Conservation (phyloP, 2,113 vertebrate species). For the Xiphias gladius region DNA sequence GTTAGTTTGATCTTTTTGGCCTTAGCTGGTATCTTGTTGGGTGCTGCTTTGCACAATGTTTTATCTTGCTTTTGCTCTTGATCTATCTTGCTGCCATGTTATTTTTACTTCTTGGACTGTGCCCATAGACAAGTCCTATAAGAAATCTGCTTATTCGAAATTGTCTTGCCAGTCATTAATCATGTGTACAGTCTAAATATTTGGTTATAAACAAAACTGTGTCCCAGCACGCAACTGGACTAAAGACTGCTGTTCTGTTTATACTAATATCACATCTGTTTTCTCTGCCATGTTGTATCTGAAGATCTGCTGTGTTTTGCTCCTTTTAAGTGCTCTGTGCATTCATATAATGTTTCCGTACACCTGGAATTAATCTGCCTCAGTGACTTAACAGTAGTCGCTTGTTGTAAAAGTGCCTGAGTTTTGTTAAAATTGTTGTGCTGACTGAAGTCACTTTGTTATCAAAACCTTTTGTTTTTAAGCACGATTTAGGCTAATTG, state of each 20-base stretch:
- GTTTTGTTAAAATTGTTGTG: no score
- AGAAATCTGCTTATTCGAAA: not conserved
- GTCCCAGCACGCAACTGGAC: not conserved
- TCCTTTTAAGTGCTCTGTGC: not conserved
- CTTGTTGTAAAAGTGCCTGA: no score
- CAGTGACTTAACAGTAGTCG: no score
- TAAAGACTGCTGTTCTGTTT: not conserved
- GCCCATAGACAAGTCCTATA: not conserved
- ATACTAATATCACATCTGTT: no score
- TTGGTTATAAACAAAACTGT: not conserved
- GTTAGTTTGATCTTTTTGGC: not conserved
- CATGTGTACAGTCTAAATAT: constrained; percentile 1
- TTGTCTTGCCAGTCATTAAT: not conserved
- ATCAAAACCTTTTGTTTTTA: no score
- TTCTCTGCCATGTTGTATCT: not conserved
- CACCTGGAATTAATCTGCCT: no score
- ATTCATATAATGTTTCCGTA: no score
- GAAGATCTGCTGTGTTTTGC: not conserved
- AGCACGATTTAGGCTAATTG: no score
- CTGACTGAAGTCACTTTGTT: no score
- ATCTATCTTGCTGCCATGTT: not conserved
- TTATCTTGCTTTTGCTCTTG: no score
- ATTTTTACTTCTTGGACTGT: not conserved
- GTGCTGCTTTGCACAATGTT: not conserved
- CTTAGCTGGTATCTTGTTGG: not conserved